A percentile compares a stretch with the other conserved stretches of the same genome.
Evolutionary conservation across 2,888 invertebrate genomes (phyloP).

Genomic region (Galeruca laticollis): DNA sequence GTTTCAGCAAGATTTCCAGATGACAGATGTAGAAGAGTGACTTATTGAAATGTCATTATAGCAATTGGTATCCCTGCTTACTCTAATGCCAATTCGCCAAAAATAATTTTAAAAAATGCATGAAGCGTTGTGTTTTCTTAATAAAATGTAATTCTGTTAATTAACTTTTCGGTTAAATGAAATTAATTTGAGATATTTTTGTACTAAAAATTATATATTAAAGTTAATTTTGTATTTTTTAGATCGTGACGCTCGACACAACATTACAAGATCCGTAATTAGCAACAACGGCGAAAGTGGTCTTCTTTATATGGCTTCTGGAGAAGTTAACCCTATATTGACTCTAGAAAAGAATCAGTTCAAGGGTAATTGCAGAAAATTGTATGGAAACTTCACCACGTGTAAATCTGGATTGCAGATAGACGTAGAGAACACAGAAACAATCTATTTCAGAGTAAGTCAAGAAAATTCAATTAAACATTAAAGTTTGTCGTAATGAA

Average conservation of each 20-base stretch:
- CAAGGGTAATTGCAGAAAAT: slow-evolving; percentile 84
- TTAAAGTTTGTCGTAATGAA: too few relatives aligned
- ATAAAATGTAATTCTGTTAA: too few relatives aligned
- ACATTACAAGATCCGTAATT: slow-evolving; percentile 86
- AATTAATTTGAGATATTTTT: too few relatives aligned
- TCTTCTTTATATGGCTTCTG: slow-evolving; percentile 88
- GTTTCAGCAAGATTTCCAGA: too few relatives aligned
- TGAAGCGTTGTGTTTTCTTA: too few relatives aligned
- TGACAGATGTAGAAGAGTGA: too few relatives aligned
- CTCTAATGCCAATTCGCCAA: too few relatives aligned
- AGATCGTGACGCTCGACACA: slow-evolving; percentile 94
- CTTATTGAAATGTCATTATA: too few relatives aligned
- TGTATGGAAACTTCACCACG: slow-evolving; percentile 95
- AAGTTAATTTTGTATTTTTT: slow-evolving; percentile 51
- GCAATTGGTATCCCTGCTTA: too few relatives aligned
- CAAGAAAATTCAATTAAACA: slow-evolving; percentile 1
- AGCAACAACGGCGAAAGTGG: slow-evolving; percentile 88
- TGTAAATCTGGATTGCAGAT: slow-evolving; percentile 86
- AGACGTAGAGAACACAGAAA: slow-evolving; percentile 95
- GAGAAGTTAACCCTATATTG: slow-evolving; percentile 93
- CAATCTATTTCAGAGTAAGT: slow-evolving; percentile 84
- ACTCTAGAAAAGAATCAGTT: slow-evolving; percentile 91
- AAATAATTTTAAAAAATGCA: too few relatives aligned
- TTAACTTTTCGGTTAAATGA: too few relatives aligned
- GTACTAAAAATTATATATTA: too few relatives aligned